phyloP scores from a whole-genome alignment of 2,113 vertebrate genomes.

The Cynopterus brachyotis region DNA sequence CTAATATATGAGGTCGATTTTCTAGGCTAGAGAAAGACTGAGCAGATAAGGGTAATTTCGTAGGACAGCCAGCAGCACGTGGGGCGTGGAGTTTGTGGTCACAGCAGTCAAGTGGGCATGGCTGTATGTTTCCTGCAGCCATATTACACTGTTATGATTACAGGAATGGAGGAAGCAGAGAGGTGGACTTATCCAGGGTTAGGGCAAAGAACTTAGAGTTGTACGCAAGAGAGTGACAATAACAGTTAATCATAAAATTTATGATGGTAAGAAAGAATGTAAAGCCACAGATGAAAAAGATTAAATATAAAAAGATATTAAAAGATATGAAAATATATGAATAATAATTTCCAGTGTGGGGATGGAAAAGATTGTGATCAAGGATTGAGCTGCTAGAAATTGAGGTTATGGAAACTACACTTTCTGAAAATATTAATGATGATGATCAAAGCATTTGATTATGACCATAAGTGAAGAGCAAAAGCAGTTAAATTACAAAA shows the following conservation, averaged over 20 bases:
- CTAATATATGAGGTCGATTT: background rate
- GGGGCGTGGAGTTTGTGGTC: background rate
- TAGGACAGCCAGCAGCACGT: background rate
- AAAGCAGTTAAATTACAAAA: background rate
- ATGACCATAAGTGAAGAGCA: background rate
- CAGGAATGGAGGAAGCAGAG: fast-evolving
- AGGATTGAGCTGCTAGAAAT: background rate
- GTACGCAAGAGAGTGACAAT: background rate
- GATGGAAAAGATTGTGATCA: background rate
- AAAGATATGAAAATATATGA: background rate
- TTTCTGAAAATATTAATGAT: background rate
- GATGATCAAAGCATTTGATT: background rate
- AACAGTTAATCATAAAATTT: background rate
- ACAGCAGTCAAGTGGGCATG: background rate
- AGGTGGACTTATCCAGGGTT: background rate
- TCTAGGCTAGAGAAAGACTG: background rate
- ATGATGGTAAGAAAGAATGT: background rate
- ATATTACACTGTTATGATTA: fast-evolving
- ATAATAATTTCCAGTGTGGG: background rate
- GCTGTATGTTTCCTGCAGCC: background rate
- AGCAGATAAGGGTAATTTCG: background rate
- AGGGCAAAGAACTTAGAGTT: background rate
- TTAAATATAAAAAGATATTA: background rate
- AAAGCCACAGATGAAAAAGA: background rate
- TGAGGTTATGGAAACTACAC: background rate